Conservation (phyloP, 2,797 vertebrate species). For the Poecilia gillii region DNA sequence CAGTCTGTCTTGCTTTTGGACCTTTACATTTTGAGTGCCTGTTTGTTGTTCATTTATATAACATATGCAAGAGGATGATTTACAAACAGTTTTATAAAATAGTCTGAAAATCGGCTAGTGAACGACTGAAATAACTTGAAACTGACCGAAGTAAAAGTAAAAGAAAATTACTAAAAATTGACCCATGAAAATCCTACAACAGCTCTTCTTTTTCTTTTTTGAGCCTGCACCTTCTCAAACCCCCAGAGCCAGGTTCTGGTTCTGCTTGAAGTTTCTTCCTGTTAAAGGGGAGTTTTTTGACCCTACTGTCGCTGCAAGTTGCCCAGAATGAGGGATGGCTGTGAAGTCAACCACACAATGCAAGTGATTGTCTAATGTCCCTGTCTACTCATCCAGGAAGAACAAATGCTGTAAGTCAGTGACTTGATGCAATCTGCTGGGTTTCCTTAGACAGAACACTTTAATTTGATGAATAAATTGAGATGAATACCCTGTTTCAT, state of each 20-base stretch:
- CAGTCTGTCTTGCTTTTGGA: background rate
- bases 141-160: too few relatives aligned
- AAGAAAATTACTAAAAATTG: too few relatives aligned
- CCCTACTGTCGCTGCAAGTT: background rate
- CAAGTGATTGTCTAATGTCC: too few relatives aligned
- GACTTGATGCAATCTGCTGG: too few relatives aligned
- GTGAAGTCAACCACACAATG: too few relatives aligned
- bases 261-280: background rate
- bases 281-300: background rate
- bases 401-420: too few relatives aligned
- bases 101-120: background rate
- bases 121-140: too few relatives aligned
- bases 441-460: too few relatives aligned
- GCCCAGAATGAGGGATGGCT: background rate
- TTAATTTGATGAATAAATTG: too few relatives aligned
- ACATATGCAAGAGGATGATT: background rate
- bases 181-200: too few relatives aligned
- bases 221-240: background rate
- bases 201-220: background rate
- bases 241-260: background rate
- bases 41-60: background rate
- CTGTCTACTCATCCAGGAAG: too few relatives aligned
- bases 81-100: background rate
- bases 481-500: too few relatives aligned
- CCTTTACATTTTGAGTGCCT: background rate